Percentiles rank a stretch among this genome's conserved stretches.
Evolutionary conservation across 2,113 vertebrate species (phyloP).

Genomic region (human (Homo sapiens)): DNA sequence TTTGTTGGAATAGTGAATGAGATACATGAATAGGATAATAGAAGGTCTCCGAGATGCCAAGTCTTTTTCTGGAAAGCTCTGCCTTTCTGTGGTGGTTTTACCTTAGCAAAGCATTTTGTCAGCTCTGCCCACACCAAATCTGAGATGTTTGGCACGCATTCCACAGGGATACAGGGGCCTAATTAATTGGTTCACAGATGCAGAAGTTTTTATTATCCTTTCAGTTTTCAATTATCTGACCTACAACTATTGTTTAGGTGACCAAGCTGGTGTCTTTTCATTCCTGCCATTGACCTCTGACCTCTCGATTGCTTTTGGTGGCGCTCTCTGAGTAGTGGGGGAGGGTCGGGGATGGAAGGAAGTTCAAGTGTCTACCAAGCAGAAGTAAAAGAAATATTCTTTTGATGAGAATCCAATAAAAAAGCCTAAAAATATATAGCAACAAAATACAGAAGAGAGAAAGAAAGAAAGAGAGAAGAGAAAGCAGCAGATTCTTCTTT

Average conservation of each 20-base stretch:
- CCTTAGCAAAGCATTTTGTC: neutral
- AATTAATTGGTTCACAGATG: neutral
- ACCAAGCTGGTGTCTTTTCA: neutral
- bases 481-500: neutral
- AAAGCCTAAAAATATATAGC: neutral
- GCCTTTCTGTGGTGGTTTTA: neutral
- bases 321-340: neutral
- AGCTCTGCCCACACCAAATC: neutral
- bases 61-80: neutral
- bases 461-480: neutral
- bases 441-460: neutral
- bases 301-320: neutral
- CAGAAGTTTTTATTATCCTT: neutral
- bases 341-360: neutral
- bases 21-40: neutral
- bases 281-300: conserved; percentile 31
- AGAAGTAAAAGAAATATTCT: neutral
- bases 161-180: neutral
- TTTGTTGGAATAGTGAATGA: neutral
- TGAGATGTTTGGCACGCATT: neutral
- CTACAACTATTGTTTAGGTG: neutral
- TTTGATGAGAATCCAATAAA: neutral
- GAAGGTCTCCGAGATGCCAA: neutral
- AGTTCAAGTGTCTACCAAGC: neutral
- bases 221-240: conserved; percentile 13